Evolutionary conservation across 1,140 invertebrate genomes (phyloP).

Genomic region (Scaptodrosophila lebanonensis): DNA sequence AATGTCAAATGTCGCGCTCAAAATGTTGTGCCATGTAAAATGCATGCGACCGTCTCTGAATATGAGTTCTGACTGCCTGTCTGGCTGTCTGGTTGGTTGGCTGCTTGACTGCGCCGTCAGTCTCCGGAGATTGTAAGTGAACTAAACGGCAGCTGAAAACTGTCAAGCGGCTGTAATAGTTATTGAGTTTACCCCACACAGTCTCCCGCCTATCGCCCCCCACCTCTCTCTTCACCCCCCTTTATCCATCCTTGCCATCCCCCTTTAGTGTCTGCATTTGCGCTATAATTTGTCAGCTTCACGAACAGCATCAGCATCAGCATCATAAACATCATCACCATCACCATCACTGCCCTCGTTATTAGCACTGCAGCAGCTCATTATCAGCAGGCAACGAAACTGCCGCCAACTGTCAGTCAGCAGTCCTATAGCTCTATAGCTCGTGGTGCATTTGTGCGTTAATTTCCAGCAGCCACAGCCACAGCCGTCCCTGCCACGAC

Average conservation of each 20-base stretch:
- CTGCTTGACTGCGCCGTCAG: constrained; percentile 22
- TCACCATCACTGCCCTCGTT: too few species aligned
- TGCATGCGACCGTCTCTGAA: constrained; percentile 34
- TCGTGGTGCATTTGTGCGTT: constrained; percentile 13
- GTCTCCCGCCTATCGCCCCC: background rate
- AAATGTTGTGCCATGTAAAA: constrained; percentile 69
- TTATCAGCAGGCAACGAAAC: constrained; percentile 48
- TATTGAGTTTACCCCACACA: constrained; percentile 48
- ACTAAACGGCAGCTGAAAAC: too few species aligned
- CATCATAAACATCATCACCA: constrained; percentile 42
- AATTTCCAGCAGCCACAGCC: constrained; percentile 13
- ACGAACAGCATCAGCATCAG: constrained; percentile 37
- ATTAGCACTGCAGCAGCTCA: constrained; percentile 1
- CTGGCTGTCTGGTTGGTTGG: constrained; percentile 8
- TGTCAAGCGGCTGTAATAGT: constrained; percentile 36
- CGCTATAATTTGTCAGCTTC: background rate
- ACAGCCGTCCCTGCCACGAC: constrained; percentile 5
- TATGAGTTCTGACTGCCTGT: background rate
- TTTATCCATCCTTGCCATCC: background rate
- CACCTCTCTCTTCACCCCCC: too few species aligned
- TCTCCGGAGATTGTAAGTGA: too few species aligned
- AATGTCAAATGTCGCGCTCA: constrained; percentile 63
- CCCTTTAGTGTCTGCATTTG: constrained; percentile 5
- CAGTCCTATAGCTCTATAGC: background rate
- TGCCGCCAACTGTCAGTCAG: too few species aligned